A percentile compares a stretch with the other conserved stretches of the same genome.
Conservation (phyloP, 2,113 vertebrate species). For the Microcebus murinus region DNA sequence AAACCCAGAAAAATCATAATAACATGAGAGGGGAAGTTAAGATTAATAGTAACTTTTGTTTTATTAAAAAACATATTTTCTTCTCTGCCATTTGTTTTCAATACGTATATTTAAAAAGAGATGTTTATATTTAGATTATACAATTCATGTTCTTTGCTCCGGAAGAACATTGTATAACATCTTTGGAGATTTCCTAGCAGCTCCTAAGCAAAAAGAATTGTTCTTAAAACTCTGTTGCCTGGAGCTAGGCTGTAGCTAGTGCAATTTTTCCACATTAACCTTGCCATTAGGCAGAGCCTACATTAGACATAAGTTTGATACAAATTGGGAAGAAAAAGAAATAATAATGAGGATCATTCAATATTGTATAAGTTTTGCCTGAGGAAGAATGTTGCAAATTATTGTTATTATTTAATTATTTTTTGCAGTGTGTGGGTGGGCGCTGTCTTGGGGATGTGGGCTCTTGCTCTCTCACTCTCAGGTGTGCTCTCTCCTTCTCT, state of each 20-base stretch:
- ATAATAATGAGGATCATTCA: not conserved
- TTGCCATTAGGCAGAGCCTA: not conserved
- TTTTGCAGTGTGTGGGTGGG: not conserved
- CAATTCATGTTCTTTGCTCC: not conserved
- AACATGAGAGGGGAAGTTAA: not conserved
- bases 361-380: not conserved
- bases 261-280: not conserved
- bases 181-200: conserved; percentile 33
- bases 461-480: not conserved
- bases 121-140: not conserved
- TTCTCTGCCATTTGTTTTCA: not conserved
- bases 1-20: not conserved
- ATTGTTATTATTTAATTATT: not conserved
- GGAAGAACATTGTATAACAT: not conserved
- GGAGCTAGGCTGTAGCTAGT: not conserved
- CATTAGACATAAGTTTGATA: not conserved
- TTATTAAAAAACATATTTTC: not conserved
- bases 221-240: not conserved
- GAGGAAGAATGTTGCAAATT: conserved; percentile 32
- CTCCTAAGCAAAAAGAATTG: conserved; percentile 5
- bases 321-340: conserved; percentile 46
- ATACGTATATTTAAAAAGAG: not conserved
- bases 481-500: not conserved
- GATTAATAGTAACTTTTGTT: not conserved
- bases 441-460: too few species aligned